phyloP scores from a whole-genome alignment of 2,797 vertebrate genomes.

The Sebastes taczanowskii region DNA sequence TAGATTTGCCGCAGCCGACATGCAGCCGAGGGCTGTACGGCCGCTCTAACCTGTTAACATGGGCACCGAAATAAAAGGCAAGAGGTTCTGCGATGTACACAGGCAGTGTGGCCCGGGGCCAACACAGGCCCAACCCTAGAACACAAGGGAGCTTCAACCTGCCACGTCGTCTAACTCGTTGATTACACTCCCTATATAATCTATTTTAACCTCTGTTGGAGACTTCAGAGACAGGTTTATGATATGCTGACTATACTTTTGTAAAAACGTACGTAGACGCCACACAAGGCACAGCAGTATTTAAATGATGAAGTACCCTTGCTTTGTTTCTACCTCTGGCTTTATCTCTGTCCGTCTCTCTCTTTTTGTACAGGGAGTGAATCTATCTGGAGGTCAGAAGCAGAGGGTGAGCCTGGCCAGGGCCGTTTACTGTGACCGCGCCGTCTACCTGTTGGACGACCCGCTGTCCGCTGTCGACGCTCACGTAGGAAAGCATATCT shows the following conservation, averaged over 20 bases:
- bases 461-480: conserved; percentile 95
- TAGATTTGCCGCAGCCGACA: neutral
- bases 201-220: neutral
- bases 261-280: neutral
- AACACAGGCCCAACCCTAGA: too few species aligned
- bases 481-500: conserved; percentile 97
- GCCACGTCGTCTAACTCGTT: neutral
- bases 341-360: neutral
- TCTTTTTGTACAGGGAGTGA: conserved; percentile 86
- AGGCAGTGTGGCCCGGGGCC: too few species aligned
- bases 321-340: neutral
- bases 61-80: too few species aligned
- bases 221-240: neutral
- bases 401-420: conserved; percentile 94
- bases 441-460: conserved; percentile 92
- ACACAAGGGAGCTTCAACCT: neutral
- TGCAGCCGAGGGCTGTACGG: too few species aligned
- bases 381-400: conserved; percentile 97
- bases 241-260: neutral
- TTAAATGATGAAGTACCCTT: too few species aligned
- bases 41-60: too few species aligned
- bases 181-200: neutral
- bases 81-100: too few species aligned
- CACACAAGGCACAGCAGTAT: neutral
- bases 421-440: conserved; percentile 89